Conservation (phyloP, 2,113 vertebrate species). For the Xyrauchen texanus region DNA sequence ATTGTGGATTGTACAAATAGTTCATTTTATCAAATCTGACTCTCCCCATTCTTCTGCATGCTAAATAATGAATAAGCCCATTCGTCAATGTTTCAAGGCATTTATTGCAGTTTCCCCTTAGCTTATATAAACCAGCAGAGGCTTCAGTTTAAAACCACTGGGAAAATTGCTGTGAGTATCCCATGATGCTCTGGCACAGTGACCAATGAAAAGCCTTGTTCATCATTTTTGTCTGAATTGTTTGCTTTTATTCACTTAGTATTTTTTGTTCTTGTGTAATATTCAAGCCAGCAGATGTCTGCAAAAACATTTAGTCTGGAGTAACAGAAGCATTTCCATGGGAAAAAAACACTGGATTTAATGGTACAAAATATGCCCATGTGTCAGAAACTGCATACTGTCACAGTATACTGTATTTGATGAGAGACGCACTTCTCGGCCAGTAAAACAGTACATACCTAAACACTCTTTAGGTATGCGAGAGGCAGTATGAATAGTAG, state of each 20-base stretch:
- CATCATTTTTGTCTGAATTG: slow-evolving; percentile 42
- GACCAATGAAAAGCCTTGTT: slow-evolving; percentile 43
- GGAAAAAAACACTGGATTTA: slow-evolving; percentile 11
- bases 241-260: slow-evolving; percentile 33
- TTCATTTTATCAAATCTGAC: slow-evolving; percentile 62
- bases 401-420: no score
- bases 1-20: slow-evolving; percentile 66
- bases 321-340: slow-evolving; percentile 19
- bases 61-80: slow-evolving; percentile 66
- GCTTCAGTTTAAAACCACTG: slow-evolving; percentile 46
- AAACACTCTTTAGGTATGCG: no score
- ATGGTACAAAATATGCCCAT: background rate
- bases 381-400: background rate
- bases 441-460: no score
- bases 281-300: background rate
- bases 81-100: slow-evolving; percentile 60
- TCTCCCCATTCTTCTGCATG: slow-evolving; percentile 56
- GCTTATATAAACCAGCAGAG: slow-evolving; percentile 55
- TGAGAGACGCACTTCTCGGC: no score
- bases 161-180: slow-evolving; percentile 47
- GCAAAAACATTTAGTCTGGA: slow-evolving; percentile 24
- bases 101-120: slow-evolving; percentile 58
- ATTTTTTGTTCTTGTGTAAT: slow-evolving; percentile 32
- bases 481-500: no score
- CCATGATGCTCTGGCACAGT: slow-evolving; percentile 33